Base-by-base conservation (phyloP, 2,888 invertebrate genomes). In the Apocheima hispidaria region DNA sequence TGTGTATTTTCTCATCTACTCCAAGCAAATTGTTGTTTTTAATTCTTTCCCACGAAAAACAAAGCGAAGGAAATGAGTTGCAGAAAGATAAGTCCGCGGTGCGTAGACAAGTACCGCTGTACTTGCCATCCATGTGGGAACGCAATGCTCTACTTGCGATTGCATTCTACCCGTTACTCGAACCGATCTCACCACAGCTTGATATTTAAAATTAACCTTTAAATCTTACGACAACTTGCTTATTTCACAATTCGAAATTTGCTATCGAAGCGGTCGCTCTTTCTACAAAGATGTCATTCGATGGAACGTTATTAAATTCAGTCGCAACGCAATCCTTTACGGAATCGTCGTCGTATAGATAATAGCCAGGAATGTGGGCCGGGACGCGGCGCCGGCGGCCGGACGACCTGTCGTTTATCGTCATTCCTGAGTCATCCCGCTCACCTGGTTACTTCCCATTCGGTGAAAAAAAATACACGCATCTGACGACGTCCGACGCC, bases 71-170 rank as follows among this genome's bases (percentile, higher is more conserved):
- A 87, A 87, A 76, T 77, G 75, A 81, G 79, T 82, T 74, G 79
- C 80, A 80, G 74, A 78, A 81, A 83, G 79, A 84, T 83, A 84
- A 81, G 79, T 83, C 80, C 69, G 75, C 78, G 63, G 77, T 80
- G 77, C 77, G 78, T 81, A 85, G 84, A 84, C 82, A 85, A 82
- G 69, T 75, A 79, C 80, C 79, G 79, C 80, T 78, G 83, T 76
- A 81, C 81, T 80, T 40, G 18, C 33, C 44, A 14, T 81, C 79
- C 79, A 81, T 84, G 86, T 91, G 90, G 83, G 90, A 91, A 90
- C 83, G 85, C 81, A 86, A 86, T 82, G 90, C 87, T 88, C 90
- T 69, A 88, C 76, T 89, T 90, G 79, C 78, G 66, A 72, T 69
- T 83, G 81, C 77, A 78, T 69, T 74, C 74, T 61, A 73, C 79